Percentiles rank a stretch among this genome's conserved stretches.
phyloP scores from a whole-genome alignment of 2,888 invertebrate genomes.

The Argyra leucocephala region DNA sequence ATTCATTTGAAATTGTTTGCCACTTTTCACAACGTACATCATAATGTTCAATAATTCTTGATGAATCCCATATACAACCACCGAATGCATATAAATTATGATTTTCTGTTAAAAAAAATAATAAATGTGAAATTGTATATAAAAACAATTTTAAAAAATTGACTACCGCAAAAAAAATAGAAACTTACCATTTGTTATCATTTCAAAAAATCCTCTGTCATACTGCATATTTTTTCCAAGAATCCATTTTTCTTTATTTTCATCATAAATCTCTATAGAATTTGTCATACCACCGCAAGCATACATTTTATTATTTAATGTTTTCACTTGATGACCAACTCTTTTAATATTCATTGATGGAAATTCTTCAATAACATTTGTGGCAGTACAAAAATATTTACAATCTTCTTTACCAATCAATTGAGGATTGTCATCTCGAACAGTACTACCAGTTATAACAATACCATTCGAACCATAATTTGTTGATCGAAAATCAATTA shows the following conservation, averaged over 20 bases:
- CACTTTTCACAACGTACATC: not conserved
- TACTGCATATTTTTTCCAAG: not conserved
- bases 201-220: not conserved
- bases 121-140: not conserved
- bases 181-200: not conserved
- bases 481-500: not conserved
- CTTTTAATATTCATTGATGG: not conserved
- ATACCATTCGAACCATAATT: not conserved
- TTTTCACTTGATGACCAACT: not conserved
- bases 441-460: not conserved
- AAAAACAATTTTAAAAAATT: not conserved
- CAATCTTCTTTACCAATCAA: not conserved
- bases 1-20: not conserved
- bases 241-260: not conserved
- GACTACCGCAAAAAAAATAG: no score
- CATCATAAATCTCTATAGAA: not conserved
- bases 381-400: not conserved
- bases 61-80: not conserved
- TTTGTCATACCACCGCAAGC: not conserved
- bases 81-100: not conserved
- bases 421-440: not conserved
- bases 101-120: not conserved
- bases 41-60: not conserved
- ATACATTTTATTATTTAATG: not conserved
- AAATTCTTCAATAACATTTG: not conserved